Conservation (phyloP, 1,140 invertebrate species). For the Goniozus legneri region DNA sequence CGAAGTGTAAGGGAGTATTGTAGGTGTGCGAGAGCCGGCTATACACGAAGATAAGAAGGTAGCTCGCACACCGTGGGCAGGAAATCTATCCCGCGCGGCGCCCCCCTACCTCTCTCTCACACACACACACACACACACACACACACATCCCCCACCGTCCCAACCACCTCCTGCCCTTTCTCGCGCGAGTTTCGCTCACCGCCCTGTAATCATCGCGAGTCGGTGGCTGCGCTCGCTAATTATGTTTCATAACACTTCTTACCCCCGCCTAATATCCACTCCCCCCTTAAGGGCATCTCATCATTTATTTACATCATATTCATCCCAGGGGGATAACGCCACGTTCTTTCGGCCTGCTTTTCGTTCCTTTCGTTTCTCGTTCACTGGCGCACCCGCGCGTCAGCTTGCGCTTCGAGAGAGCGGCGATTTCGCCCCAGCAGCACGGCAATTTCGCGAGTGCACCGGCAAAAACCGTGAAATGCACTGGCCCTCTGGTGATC, state of each 20-base stretch:
- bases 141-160: no score
- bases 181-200: constrained; percentile 45
- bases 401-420: background rate
- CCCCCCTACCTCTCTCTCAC: constrained; percentile 17
- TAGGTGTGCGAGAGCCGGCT: no score
- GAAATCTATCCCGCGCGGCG: constrained; percentile 39
- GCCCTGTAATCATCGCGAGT: constrained; percentile 55
- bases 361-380: constrained; percentile 8
- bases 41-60: constrained; percentile 29
- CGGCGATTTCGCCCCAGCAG: constrained; percentile 11
- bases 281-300: constrained; percentile 51
- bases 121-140: no score
- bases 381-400: background rate
- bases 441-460: constrained; percentile 16
- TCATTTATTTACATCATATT: constrained; percentile 55
- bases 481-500: background rate
- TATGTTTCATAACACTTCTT: constrained; percentile 56
- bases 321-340: constrained; percentile 37
- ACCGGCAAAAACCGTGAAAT: constrained; percentile 19
- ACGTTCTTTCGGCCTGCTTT: constrained; percentile 1
- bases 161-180: constrained; percentile 11
- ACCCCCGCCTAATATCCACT: constrained; percentile 48
- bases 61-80: constrained; percentile 35
- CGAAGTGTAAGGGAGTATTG: no score
- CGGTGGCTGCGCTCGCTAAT: constrained; percentile 54